These are phyloP conservation scores for Cryptus viduatorius DNA, from an alignment of 2,888 invertebrate genomes.

Conservation along the genomic window DNA sequence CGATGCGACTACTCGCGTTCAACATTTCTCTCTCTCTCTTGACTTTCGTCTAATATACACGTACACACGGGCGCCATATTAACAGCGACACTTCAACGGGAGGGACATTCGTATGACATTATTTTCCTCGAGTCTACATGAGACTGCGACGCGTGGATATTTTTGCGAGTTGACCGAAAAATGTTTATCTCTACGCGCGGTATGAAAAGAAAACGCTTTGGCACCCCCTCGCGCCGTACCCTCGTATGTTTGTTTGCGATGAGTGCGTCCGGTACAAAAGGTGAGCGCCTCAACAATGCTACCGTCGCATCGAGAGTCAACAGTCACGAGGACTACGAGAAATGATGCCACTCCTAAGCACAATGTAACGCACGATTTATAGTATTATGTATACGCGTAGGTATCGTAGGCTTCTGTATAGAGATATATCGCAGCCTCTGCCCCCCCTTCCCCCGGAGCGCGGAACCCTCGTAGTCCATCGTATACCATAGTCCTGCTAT, in stretches of 20 bases:
- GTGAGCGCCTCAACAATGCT: conserved; percentile 81
- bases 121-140: background rate
- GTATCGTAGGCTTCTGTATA: background rate
- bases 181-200: conserved; percentile 55
- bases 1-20: conserved; percentile 39
- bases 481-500: background rate
- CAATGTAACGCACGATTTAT: conserved; percentile 84
- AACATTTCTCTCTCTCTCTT: conserved; percentile 41
- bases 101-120: conserved; percentile 18
- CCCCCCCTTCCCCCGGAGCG: background rate
- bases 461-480: conserved; percentile 20
- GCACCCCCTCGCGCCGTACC: conserved; percentile 55
- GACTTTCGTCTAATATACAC: conserved; percentile 39
- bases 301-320: conserved; percentile 79
- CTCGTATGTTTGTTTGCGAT: conserved; percentile 82
- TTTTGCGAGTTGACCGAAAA: conserved; percentile 30
- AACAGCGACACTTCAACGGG: conserved; percentile 71
- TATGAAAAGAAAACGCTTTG: conserved; percentile 53
- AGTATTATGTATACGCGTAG: conserved; percentile 69
- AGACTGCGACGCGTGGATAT: background rate
- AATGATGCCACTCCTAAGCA: conserved; percentile 78
- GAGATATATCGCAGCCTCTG: conserved; percentile 33
- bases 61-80: conserved; percentile 75
- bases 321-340: conserved; percentile 78
- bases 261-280: conserved; percentile 80